phyloP scores from a whole-genome alignment of 1,140 invertebrate genomes.

The Drosophila setifemur region DNA sequence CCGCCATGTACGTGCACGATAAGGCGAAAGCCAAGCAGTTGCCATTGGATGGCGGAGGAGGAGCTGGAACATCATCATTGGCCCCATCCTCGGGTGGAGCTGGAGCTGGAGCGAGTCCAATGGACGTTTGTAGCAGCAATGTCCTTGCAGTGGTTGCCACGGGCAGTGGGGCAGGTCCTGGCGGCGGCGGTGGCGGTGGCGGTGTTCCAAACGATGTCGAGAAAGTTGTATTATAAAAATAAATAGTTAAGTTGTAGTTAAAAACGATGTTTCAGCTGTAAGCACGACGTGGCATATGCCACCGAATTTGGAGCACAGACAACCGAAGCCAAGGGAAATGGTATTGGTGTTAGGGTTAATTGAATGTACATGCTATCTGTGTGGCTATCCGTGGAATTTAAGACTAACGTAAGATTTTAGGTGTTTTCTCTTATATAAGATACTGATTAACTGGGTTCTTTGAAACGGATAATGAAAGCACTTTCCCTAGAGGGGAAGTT shows the following conservation, averaged over 20 bases:
- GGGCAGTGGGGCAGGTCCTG: constrained; percentile 68
- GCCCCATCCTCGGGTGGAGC: constrained; percentile 1
- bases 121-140: constrained; percentile 37
- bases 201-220: constrained; percentile 29
- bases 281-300: constrained; percentile 33
- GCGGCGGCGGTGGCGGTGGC: constrained; percentile 33
- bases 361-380: constrained; percentile 34
- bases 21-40: constrained; percentile 66
- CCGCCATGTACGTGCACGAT: constrained; percentile 96
- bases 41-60: constrained; percentile 20
- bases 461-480: too few species aligned
- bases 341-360: constrained; percentile 32
- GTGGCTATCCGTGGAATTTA: constrained; percentile 40
- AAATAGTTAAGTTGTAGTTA: constrained; percentile 74
- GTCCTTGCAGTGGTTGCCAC: constrained; percentile 52
- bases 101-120: background rate
- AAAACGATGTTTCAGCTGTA: constrained; percentile 66
- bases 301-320: background rate
- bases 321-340: constrained; percentile 12
- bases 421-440: constrained; percentile 18
- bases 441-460: background rate
- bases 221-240: constrained; percentile 78
- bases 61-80: constrained; percentile 30
- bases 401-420: constrained; percentile 33
- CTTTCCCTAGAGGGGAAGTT: too few species aligned